These are phyloP conservation scores for Allophyes oxyacanthae DNA, from an alignment of 2,888 invertebrate species.

Conservation along the genomic window DNA sequence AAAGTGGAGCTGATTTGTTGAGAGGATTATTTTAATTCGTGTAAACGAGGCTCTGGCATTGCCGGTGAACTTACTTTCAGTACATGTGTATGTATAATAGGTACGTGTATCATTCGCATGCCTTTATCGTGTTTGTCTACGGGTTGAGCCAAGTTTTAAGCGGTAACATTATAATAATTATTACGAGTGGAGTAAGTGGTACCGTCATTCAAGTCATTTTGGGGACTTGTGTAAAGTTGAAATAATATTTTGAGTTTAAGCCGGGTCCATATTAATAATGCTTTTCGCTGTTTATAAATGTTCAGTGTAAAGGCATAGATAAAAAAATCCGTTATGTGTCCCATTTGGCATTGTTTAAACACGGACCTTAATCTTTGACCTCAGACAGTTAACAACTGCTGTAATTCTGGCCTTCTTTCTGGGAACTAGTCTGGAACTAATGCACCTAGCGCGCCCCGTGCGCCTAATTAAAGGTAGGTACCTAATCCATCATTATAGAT, in stretches of 20 bases:
- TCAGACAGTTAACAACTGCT: no score
- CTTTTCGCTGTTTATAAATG: no score
- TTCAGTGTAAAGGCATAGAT: no score
- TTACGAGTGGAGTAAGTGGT: conserved; percentile 10
- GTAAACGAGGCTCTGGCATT: conserved; percentile 43
- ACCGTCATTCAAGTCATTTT: conserved; percentile 7
- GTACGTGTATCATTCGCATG: conserved; percentile 37
- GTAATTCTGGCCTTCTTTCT: no score
- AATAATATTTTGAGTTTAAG: background rate
- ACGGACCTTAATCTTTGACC: no score
- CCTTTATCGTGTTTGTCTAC: conserved; percentile 36
- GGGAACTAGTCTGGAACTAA: no score
- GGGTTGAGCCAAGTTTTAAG: conserved; percentile 37
- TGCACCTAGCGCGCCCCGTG: no score
- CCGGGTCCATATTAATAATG: no score
- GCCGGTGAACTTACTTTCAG: conserved; percentile 41
- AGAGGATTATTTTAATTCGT: conserved; percentile 57
- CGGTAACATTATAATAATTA: conserved; percentile 25
- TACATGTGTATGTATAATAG: conserved; percentile 39
- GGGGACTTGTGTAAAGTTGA: conserved; percentile 4
- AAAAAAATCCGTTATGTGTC: no score
- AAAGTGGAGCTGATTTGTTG: conserved; percentile 62
- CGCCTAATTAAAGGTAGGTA: no score
- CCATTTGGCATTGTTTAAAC: no score
- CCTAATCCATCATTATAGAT: no score